Base-by-base conservation (phyloP, 2,888 invertebrate genomes). In the Dorcus parallelipipedus region DNA sequence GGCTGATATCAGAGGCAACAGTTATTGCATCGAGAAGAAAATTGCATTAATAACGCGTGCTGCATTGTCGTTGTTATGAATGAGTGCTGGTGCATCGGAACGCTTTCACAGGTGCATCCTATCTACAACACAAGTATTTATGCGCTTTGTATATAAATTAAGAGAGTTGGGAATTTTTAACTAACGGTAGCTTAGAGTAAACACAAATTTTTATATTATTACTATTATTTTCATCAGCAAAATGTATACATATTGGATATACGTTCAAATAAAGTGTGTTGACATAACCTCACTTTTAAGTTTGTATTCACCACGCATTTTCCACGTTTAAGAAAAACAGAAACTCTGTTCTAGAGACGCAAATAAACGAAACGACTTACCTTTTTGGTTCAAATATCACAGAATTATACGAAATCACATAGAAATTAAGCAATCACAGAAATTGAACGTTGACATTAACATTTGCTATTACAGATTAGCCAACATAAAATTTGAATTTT, bases 1-100 rank as follows among this genome's bases (percentile, higher is more conserved):
- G 91, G 92, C 71, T 92, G 84, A 79, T 42, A 48, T 39, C 10
- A 9, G 40, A 8, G 39, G 48, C 40, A 47, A 54, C 49, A 42
- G 52, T 49, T 49, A 50, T 55, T 38, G 42, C 38, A 42, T 47
- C 39, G 20, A 10, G 23, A 49, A 42, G 38, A 38, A 49, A 49
- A 38, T 47, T 48, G 54, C 2, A 23, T 9, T 23, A 47, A 47
- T 9, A 9, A 47, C 5, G 6, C 20, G 9, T 45, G 26, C 20
- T 47, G 26, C 6, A 47, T 17, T 9, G 23, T 47, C 26, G 20
- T 9, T 47, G 9, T 14, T 47, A 47, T 17, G 26, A 14, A 17
- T 20, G 14, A 23, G n/a, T 47, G 9, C n/a, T 9, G n/a, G 47
- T 10, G 26, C 39, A 23, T 26, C 41, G 20, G 48, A 54, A 54